Percentiles rank a stretch among this genome's conserved stretches.
Conservation (phyloP, 2,797 vertebrate species). For the Cossypha caffra region DNA sequence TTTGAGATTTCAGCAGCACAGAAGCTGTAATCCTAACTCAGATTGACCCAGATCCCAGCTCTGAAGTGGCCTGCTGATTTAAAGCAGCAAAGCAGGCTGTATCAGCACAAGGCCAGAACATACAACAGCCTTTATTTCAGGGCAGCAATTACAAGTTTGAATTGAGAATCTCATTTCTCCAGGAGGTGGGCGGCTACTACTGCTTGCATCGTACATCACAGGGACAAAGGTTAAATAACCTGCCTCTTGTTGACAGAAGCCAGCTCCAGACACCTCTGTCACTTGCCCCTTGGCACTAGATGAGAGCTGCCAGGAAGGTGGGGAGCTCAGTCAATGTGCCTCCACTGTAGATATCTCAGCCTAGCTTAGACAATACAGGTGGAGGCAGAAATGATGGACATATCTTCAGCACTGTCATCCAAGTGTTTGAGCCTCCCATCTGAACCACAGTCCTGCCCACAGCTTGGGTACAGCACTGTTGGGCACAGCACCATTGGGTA, state of each 20-base stretch:
- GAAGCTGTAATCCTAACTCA: neutral
- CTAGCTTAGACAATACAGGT: neutral
- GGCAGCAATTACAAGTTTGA: neutral
- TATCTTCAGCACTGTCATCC: neutral
- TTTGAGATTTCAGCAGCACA: neutral
- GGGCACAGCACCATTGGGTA: accelerated
- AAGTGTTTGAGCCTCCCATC: neutral
- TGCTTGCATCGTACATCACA: accelerated
- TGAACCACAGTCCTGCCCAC: neutral
- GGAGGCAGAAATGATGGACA: neutral
- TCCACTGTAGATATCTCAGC: neutral
- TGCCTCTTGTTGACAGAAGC: neutral
- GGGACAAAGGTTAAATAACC: neutral
- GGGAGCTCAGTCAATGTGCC: neutral
- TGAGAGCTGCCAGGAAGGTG: neutral
- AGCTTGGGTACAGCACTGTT: neutral
- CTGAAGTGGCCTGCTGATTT: neutral
- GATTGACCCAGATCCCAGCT: neutral
- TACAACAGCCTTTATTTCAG: neutral
- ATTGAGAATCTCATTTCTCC: neutral
- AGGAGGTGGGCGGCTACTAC: neutral
- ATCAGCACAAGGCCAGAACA: neutral
- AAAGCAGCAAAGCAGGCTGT: neutral
- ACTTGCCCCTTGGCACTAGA: neutral
- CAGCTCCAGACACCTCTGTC: neutral